phyloP scores from a whole-genome alignment of 2,113 vertebrate species.

The Cyprinodon brontotheroides region DNA sequence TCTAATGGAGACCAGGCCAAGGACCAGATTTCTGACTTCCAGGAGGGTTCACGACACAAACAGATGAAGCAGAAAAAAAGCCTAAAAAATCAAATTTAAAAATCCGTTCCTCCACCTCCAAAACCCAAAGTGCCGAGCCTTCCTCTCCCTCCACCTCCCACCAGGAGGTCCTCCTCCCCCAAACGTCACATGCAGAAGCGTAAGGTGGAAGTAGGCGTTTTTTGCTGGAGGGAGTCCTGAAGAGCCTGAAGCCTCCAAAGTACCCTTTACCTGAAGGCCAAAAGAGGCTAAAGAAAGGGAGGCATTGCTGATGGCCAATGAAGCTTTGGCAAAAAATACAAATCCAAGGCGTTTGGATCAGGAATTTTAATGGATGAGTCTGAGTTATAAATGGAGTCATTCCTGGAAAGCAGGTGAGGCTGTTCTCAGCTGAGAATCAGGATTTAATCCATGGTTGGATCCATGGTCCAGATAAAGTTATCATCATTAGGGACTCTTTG shows the following conservation, averaged over 20 bases:
- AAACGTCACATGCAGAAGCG: constrained; percentile 33
- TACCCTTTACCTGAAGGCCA: constrained; percentile 60
- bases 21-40: constrained; percentile 33
- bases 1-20: constrained; percentile 21
- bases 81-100: constrained; percentile 65
- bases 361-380: background rate
- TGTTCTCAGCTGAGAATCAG: background rate
- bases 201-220: constrained; percentile 67
- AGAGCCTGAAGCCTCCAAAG: constrained; percentile 67
- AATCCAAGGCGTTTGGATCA: background rate
- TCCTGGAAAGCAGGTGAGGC: constrained; percentile 68
- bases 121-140: constrained; percentile 32
- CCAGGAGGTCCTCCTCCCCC: constrained; percentile 15
- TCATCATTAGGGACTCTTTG: too few species aligned
- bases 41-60: constrained; percentile 16
- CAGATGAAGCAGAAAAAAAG: constrained; percentile 36
- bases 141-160: constrained; percentile 11
- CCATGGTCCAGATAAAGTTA: too few species aligned
- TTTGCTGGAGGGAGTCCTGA: constrained; percentile 74
- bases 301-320: constrained; percentile 30
- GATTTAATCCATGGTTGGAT: too few species aligned
- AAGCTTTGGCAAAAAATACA: constrained; percentile 41
- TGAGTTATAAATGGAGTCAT: constrained; percentile 33
- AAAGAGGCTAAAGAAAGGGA: constrained; percentile 21
- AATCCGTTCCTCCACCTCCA: constrained; percentile 60